Evolutionary conservation across 1,140 invertebrate genomes (phyloP).

Genomic region (Augochlora pura): DNA sequence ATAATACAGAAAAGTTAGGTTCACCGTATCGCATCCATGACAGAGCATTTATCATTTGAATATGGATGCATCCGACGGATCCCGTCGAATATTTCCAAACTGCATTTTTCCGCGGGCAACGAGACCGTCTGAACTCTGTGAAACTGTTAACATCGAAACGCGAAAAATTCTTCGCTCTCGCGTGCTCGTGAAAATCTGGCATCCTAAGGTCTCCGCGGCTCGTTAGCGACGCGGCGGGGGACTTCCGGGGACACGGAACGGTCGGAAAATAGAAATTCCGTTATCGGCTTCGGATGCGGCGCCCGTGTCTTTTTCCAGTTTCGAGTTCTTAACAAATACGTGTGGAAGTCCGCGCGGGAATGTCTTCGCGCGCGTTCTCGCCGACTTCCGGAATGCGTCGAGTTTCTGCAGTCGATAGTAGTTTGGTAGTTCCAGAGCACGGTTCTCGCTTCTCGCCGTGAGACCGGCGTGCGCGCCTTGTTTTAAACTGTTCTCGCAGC

Average conservation of each 20-base stretch:
- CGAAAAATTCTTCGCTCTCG: no score
- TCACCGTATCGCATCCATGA: no score
- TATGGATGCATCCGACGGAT: no score
- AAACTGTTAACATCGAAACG: no score
- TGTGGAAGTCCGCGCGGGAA: conserved; percentile 44
- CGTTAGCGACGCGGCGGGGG: conserved; percentile 16
- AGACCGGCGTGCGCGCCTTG: conserved; percentile 20
- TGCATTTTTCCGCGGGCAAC: no score
- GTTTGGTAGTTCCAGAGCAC: conserved; percentile 18
- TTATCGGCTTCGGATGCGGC: not conserved
- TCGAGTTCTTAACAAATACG: conserved; percentile 42
- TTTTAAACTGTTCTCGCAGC: conserved; percentile 14
- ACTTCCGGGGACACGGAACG: not conserved
- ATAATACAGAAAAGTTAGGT: no score
- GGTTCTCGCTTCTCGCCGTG: conserved; percentile 8
- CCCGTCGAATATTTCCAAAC: no score
- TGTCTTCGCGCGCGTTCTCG: conserved; percentile 36
- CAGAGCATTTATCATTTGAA: no score
- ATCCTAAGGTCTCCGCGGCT: not conserved
- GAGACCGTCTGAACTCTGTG: no score
- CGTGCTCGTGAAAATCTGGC: not conserved
- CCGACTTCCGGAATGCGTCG: conserved; percentile 48
- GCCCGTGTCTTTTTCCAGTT: conserved; percentile 20
- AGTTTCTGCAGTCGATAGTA: conserved; percentile 37
- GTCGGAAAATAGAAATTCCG: not conserved